Conservation (phyloP, 37 sponge, comb jelly and placozoan genomes). For the Spongia lamella region DNA sequence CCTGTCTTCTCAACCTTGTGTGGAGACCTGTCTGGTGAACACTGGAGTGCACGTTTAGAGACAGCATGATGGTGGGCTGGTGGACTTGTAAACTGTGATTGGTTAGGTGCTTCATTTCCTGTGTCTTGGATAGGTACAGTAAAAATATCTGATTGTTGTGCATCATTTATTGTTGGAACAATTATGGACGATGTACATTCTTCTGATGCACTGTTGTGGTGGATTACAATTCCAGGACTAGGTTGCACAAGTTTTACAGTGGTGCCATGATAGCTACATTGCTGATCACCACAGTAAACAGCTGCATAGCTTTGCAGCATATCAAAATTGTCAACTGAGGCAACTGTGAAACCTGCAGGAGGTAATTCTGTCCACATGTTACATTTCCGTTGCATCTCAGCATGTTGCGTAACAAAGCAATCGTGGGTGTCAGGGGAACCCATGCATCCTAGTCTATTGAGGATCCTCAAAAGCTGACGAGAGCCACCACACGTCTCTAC, state of each 20-base stretch:
- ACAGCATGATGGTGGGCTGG: no score
- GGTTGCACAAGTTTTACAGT: conserved; percentile 23
- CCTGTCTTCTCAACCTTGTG: conserved; percentile 1
- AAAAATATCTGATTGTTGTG: no score
- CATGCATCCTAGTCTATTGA: conserved; percentile 11
- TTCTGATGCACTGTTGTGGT: background rate
- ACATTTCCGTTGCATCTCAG: background rate
- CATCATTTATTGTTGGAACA: no score
- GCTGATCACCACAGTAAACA: conserved; percentile 43
- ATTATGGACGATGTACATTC: no score
- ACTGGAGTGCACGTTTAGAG: no score
- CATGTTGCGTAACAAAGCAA: conserved; percentile 18
- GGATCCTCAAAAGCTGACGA: conserved; percentile 9
- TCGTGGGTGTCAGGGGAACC: conserved; percentile 20
- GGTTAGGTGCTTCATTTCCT: no score
- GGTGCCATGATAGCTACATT: conserved; percentile 37
- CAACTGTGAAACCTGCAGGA: conserved; percentile 3
- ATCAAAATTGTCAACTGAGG: conserved; percentile 33
- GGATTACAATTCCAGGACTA: background rate
- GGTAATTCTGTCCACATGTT: conserved; percentile 14
- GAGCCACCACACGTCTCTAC: conserved; percentile 37
- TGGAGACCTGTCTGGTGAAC: background rate
- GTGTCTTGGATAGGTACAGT: no score
- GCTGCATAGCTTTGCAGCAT: conserved; percentile 33
- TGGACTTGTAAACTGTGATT: no score